Conservation (phyloP, 2,113 vertebrate species). For the Coreoperca whiteheadi region DNA sequence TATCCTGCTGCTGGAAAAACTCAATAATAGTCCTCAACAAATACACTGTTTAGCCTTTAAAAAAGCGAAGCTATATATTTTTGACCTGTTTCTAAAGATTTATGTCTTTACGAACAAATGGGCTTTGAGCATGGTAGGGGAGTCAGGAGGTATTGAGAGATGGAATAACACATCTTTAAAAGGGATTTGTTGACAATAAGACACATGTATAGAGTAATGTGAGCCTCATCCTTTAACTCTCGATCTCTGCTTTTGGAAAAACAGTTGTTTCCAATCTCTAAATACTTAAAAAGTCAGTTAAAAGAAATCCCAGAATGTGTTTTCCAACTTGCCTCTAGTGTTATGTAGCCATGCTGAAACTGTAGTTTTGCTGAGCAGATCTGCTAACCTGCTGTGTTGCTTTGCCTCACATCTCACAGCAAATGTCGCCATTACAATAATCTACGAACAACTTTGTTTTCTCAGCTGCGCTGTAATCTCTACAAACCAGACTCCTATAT, state of each 20-base stretch:
- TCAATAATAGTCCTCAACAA: not conserved
- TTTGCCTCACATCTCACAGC: constrained; percentile 16
- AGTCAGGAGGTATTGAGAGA: not conserved
- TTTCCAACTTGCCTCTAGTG: not conserved
- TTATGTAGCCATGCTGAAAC: not conserved
- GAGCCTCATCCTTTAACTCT: not conserved
- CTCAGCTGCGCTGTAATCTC: constrained; percentile 49
- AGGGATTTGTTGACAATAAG: not conserved
- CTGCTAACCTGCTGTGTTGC: not conserved
- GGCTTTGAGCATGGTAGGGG: not conserved
- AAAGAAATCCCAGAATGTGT: not conserved
- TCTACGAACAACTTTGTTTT: constrained; percentile 57
- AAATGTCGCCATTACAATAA: constrained; percentile 29
- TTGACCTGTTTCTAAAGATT: too few species aligned
- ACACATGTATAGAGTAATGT: not conserved
- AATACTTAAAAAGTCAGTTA: not conserved
- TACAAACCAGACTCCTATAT: constrained; percentile 61
- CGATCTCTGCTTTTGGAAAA: not conserved
- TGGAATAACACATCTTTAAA: not conserved
- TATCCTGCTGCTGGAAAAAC: not conserved
- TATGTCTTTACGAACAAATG: not conserved
- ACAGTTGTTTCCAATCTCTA: too few species aligned
- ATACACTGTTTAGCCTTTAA: not conserved
- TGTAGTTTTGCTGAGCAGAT: not conserved
- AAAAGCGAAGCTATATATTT: too few species aligned